phyloP scores from a whole-genome alignment of 2,113 vertebrate species.

The Abramis brama region DNA sequence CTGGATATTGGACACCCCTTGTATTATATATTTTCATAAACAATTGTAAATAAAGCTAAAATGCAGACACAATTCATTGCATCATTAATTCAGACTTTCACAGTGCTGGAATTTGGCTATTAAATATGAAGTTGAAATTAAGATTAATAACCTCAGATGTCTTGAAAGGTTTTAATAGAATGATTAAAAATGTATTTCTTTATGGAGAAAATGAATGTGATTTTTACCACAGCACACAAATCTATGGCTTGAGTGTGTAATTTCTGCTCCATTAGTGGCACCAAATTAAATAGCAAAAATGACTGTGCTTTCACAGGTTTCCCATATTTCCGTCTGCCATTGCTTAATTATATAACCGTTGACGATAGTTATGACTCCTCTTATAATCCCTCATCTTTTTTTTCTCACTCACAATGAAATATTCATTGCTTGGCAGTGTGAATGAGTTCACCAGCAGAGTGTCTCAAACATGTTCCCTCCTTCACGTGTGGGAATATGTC shows the following conservation, averaged over 20 bases:
- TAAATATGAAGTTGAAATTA: neutral
- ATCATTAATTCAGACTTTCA: too few relatives aligned
- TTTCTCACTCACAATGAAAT: slow-evolving; percentile 44
- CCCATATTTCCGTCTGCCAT: neutral
- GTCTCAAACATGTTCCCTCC: slow-evolving; percentile 12
- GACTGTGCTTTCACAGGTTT: neutral
- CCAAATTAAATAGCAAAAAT: neutral
- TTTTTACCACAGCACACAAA: too few relatives aligned
- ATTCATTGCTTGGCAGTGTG: slow-evolving; percentile 41
- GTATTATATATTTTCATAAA: too few relatives aligned
- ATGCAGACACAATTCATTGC: too few relatives aligned
- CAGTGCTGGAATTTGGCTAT: neutral
- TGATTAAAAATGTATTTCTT: neutral
- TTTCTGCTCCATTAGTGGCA: neutral
- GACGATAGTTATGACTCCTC: slow-evolving; percentile 9
- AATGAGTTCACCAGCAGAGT: slow-evolving; percentile 23
- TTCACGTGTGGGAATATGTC: slow-evolving; percentile 10
- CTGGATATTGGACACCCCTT: too few relatives aligned
- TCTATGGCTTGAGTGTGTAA: neutral
- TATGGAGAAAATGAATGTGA: too few relatives aligned
- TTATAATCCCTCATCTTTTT: neutral
- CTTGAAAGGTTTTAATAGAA: neutral
- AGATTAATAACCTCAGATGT: neutral
- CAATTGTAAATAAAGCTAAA: too few relatives aligned
- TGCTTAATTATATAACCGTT: neutral